These are phyloP conservation scores for Mastigias papua DNA, from an alignment of 30 jellyfish, hydroid and myxozoan species.

Conservation along the genomic window DNA sequence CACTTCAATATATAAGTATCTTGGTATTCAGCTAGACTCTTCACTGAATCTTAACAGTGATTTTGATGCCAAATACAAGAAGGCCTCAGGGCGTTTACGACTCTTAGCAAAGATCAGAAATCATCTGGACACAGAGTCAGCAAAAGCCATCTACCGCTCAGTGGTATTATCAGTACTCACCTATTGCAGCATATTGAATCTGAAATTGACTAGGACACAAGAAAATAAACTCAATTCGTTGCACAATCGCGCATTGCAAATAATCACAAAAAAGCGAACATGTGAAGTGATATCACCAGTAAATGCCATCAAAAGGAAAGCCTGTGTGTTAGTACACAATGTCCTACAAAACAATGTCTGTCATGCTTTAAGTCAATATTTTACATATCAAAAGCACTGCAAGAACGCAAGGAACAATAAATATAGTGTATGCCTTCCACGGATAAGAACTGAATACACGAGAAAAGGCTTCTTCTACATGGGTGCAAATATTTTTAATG, in stretches of 20 bases:
- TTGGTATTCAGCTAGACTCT: constrained; percentile 72
- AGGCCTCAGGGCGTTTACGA: constrained; percentile 78
- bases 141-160: constrained; percentile 65
- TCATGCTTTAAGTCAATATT: constrained; percentile 62
- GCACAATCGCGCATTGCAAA: constrained; percentile 73
- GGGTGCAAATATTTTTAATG: constrained; percentile 23
- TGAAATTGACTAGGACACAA: constrained; percentile 62
- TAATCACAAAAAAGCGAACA: constrained; percentile 45
- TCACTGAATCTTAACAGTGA: constrained; percentile 68
- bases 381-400: constrained; percentile 50
- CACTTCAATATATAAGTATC: constrained; percentile 75
- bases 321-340: constrained; percentile 76
- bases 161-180: constrained; percentile 72
- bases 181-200: constrained; percentile 71
- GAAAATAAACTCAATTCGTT: constrained; percentile 63
- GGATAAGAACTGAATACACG: constrained; percentile 46
- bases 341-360: constrained; percentile 65
- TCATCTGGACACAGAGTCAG: constrained; percentile 58
- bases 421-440: constrained; percentile 58
- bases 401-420: constrained; percentile 60
- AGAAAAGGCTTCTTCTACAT: constrained; percentile 33
- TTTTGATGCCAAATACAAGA: constrained; percentile 66
- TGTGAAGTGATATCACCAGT: constrained; percentile 53
- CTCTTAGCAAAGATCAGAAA: constrained; percentile 61
- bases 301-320: constrained; percentile 76